phyloP scores from a whole-genome alignment of 2,113 vertebrate species.

The Todiramphus saurophagus region DNA sequence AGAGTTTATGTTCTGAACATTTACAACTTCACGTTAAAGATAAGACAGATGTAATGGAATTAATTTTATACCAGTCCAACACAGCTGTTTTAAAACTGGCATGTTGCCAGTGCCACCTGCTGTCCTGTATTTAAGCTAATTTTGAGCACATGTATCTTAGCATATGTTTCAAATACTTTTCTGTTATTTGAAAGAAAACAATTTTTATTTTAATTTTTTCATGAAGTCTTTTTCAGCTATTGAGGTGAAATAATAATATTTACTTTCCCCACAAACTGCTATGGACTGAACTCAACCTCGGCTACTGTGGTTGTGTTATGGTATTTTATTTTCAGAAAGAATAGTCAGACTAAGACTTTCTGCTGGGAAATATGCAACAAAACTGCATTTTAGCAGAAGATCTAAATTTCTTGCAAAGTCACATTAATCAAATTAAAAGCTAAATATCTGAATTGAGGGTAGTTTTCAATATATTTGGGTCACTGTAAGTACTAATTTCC shows the following conservation, averaged over 20 bases:
- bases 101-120: slow-evolving; percentile 45
- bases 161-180: not conserved
- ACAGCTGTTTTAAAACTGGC: not conserved
- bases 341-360: not conserved
- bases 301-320: not conserved
- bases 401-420: not conserved
- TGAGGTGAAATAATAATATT: not conserved
- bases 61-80: not conserved
- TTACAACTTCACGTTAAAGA: not conserved
- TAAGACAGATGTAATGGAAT: not conserved
- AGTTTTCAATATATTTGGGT: not conserved
- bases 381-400: not conserved
- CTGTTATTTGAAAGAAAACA: not conserved
- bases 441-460: not conserved
- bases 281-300: not conserved
- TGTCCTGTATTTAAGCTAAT: not conserved
- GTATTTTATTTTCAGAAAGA: not conserved
- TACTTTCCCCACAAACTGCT: not conserved
- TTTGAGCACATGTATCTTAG: not conserved
- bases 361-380: not conserved
- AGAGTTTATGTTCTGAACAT: not conserved
- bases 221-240: not conserved
- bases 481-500: not conserved
- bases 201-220: not conserved
- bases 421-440: not conserved